Conservation (phyloP, 1,140 invertebrate species). For the Drosophila oshimai region DNA sequence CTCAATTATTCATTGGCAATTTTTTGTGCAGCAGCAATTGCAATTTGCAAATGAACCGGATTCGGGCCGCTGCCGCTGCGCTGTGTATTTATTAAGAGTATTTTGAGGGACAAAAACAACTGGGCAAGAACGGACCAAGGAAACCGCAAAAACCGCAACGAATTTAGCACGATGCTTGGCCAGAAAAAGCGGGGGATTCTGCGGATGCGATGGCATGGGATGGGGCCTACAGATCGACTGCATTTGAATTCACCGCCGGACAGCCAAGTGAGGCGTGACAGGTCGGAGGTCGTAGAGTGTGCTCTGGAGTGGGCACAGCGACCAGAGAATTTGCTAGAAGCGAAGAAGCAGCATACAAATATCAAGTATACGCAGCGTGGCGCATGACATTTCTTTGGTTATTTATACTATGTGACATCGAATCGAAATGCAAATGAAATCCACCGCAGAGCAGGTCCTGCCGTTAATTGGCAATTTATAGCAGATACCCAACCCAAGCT, state of each 20-base stretch:
- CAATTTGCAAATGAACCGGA: slow-evolving; percentile 64
- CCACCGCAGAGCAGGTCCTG: slow-evolving; percentile 39
- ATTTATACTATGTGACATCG: slow-evolving; percentile 22
- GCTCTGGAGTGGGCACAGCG: too few relatives aligned
- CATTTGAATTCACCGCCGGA: slow-evolving; percentile 55
- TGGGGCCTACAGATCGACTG: slow-evolving; percentile 29
- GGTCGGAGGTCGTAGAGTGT: slow-evolving; percentile 1
- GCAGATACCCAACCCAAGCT: slow-evolving; percentile 22
- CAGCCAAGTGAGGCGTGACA: slow-evolving; percentile 58
- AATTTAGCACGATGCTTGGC: slow-evolving; percentile 76
- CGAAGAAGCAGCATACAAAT: slow-evolving; percentile 4
- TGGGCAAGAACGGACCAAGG: slow-evolving; percentile 56
- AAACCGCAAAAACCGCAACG: slow-evolving; percentile 69
- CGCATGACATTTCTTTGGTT: slow-evolving; percentile 6
- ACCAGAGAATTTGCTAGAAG: slow-evolving; percentile 43
- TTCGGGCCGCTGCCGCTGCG: slow-evolving; percentile 36
- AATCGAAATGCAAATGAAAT: slow-evolving; percentile 68
- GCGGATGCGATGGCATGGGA: not conserved
- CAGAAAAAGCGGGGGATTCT: slow-evolving; percentile 28
- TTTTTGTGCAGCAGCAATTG: slow-evolving; percentile 21
- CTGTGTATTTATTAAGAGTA: slow-evolving; percentile 55
- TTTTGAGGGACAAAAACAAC: slow-evolving; percentile 41
- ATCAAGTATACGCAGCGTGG: slow-evolving; percentile 27
- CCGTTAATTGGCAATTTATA: slow-evolving; percentile 78
- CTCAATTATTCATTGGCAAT: slow-evolving; percentile 58